These are phyloP conservation scores for Cryptocephalus primarius DNA, from an alignment of 2,888 invertebrate genomes.

Conservation along the genomic window DNA sequence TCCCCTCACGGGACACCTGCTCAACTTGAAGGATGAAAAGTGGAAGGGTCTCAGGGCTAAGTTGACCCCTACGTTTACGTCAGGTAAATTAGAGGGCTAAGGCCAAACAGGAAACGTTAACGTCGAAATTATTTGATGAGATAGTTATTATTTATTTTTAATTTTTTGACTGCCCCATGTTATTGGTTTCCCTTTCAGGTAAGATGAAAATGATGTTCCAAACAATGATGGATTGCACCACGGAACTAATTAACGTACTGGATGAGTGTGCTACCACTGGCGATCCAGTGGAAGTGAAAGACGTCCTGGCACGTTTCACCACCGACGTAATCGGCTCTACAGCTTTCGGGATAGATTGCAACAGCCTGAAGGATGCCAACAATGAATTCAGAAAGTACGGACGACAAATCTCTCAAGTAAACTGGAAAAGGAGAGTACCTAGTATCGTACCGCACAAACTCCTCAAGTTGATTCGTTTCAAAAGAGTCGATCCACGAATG, in stretches of 20 bases:
- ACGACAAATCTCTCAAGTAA: slow-evolving; percentile 8
- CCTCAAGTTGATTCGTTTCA: too few relatives aligned
- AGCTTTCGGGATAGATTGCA: slow-evolving; percentile 47
- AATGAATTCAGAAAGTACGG: slow-evolving; percentile 35
- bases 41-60: slow-evolving; percentile 44
- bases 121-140: too few relatives aligned
- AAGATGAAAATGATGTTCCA: slow-evolving; percentile 56
- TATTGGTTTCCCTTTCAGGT: slow-evolving; percentile 31
- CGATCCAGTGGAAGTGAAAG: slow-evolving; percentile 23
- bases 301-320: slow-evolving; percentile 42
- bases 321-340: slow-evolving; percentile 48
- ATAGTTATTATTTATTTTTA: too few relatives aligned
- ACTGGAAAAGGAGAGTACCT: too few relatives aligned
- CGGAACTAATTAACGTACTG: slow-evolving; percentile 12
- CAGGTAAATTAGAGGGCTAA: slow-evolving; percentile 29
- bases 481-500: too few relatives aligned
- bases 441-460: too few relatives aligned
- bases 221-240: slow-evolving; percentile 41
- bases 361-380: slow-evolving; percentile 41
- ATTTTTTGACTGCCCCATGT: too few relatives aligned
- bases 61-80: slow-evolving; percentile 49
- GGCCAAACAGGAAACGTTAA: too few relatives aligned
- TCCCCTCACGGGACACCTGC: slow-evolving; percentile 45
- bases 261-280: slow-evolving; percentile 6
- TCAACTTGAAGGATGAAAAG: slow-evolving; percentile 41